Percentiles rank a stretch among this genome's conserved stretches.
Evolutionary conservation across 2,888 invertebrate species (phyloP).

Genomic region (Aspidiotus rigidus): DNA sequence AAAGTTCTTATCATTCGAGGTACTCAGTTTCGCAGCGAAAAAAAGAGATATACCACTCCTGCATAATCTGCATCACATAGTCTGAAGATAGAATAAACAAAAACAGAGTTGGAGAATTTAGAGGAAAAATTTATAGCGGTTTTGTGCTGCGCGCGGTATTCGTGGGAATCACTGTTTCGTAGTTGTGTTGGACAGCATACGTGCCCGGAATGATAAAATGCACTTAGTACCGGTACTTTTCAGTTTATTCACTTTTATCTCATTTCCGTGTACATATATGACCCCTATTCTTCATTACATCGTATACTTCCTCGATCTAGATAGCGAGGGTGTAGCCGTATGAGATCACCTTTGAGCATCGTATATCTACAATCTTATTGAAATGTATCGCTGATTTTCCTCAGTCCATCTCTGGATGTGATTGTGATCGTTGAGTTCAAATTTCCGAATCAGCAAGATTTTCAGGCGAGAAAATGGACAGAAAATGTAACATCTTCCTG

Average conservation of each 20-base stretch:
- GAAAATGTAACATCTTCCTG: no score
- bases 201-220: conserved; percentile 27
- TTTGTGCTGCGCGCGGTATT: not conserved
- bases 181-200: conserved; percentile 16
- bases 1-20: conserved; percentile 15
- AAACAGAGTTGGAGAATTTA: not conserved
- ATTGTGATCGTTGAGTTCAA: no score
- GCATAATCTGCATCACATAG: not conserved
- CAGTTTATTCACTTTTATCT: conserved; percentile 10
- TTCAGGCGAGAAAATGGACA: no score
- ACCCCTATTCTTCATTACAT: no score
- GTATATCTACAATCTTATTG: no score
- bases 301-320: no score
- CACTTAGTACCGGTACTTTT: conserved; percentile 23
- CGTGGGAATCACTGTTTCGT: conserved; percentile 23
- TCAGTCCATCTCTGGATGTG: no score
- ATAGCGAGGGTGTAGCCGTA: no score
- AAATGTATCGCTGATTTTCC: no score
- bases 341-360: no score
- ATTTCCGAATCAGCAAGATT: no score
- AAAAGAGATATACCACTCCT: not conserved
- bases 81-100: not conserved
- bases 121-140: conserved; percentile 19
- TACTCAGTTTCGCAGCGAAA: not conserved
- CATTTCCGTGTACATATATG: not conserved